Evolutionary conservation across 53 echinoderm and acorn worm genomes (phyloP), one percentile per base, ranked within the genome.

Genomic region (Glandiceps talaboti): DNA sequence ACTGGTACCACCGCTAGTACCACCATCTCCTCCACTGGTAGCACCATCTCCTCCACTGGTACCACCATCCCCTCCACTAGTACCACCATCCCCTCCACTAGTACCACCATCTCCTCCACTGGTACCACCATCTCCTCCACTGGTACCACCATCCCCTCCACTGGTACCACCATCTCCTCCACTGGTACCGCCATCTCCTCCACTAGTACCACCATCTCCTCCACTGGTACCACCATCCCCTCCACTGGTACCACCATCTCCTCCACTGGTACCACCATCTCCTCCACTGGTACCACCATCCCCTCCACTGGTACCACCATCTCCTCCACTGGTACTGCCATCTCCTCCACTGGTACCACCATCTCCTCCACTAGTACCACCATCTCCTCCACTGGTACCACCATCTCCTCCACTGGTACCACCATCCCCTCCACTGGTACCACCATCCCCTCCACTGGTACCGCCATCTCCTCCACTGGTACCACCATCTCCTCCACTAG

Each of bases 241-340:
- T 79, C 76, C 81, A 81, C 86, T 83, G 31, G 83, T 79, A n/a
- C 83, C 83, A 20, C 87, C 87, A 33, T 83, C 79, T 14, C 87
- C 87, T 83, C 85, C 75, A 45, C 80, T 80, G 76, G 80, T 85
- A 25, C 87, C 64, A 45, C 64, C 64, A 45, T 20, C 87, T 10
- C 83, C 79, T 33, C 79, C 80, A 72, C 26, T 29, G 1, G 75
- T 26, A 20, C 83, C 76, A 28, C 87, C 83, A 25, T 79, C 75
- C 27, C 74, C 30, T 31, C 29, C 29, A 29, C 30, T 30, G 25
- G 31, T 82, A 73, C 76, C 76, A 78, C 77, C 82, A 77, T 74
- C 30, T 73, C 72, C 14, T 33, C 30, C 29, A 30, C 29, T 14
- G n/a, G 29, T 28, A 31, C 75, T 33, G 27, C 81, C 27, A 33